phyloP scores from a whole-genome alignment of 2,888 invertebrate species.

The Craniophora ligustri region DNA sequence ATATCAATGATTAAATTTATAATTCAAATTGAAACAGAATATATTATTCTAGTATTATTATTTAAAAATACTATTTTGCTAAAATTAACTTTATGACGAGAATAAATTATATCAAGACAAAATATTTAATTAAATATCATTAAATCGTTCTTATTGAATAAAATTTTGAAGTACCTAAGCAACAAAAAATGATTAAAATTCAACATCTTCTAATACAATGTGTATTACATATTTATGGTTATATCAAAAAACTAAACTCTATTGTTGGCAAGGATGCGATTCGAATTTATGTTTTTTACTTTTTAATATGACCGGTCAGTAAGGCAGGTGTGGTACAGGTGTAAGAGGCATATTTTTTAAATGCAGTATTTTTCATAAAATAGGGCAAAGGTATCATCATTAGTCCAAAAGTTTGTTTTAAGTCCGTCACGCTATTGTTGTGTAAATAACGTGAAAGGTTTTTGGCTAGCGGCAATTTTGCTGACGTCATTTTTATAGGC shows the following conservation, averaged over 20 bases:
- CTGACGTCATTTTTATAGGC: conserved; percentile 81
- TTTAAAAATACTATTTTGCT: neutral
- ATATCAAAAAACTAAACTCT: conserved; percentile 52
- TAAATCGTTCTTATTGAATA: conserved; percentile 2
- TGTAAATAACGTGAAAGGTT: conserved; percentile 70
- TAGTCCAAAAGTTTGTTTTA: conserved; percentile 82
- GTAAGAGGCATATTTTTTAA: conserved; percentile 68
- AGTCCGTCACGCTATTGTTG: conserved; percentile 80
- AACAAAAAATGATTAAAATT: neutral
- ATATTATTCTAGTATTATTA: neutral
- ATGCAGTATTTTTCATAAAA: conserved; percentile 62
- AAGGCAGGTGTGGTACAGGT: conserved; percentile 82
- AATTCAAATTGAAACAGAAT: conserved; percentile 16
- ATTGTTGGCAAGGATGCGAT: conserved; percentile 69
- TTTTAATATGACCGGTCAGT: conserved; percentile 73
- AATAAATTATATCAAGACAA: neutral
- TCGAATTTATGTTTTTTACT: conserved; percentile 65
- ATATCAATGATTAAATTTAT: conserved; percentile 38
- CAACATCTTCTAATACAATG: neutral
- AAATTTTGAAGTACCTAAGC: neutral
- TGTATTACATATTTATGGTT: conserved; percentile 57
- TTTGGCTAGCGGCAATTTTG: conserved; percentile 70
- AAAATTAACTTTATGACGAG: neutral
- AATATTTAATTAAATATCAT: neutral
- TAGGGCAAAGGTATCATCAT: conserved; percentile 72